phyloP scores from a whole-genome alignment of 1,140 invertebrate genomes.

The Semibalanus balanoides region DNA sequence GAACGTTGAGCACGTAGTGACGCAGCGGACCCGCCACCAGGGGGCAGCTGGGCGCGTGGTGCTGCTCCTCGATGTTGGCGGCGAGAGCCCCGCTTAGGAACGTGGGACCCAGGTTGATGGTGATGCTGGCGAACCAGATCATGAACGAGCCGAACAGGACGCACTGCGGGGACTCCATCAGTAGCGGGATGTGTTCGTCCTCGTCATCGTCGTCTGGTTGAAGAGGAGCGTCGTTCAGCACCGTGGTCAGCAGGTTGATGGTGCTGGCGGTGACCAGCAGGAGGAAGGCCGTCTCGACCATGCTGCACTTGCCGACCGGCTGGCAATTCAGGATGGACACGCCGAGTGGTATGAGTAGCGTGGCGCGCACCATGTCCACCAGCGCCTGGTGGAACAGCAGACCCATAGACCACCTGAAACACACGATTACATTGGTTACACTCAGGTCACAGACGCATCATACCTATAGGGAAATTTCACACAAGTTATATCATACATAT shows the following conservation, averaged over 20 bases:
- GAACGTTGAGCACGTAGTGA: constrained; percentile 73
- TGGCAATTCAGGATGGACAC: constrained; percentile 67
- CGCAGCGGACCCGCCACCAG: constrained; percentile 55
- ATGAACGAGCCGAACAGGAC: constrained; percentile 81
- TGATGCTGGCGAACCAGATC: constrained; percentile 60
- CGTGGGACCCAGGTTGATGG: constrained; percentile 79
- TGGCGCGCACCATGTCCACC: constrained; percentile 66
- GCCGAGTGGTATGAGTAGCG: constrained; percentile 61
- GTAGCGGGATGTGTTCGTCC: constrained; percentile 33
- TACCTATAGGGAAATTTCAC: too few species aligned
- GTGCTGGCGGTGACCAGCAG: constrained; percentile 75
- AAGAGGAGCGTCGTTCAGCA: constrained; percentile 75
- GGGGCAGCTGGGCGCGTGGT: constrained; percentile 62
- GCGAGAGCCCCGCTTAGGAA: constrained; percentile 71
- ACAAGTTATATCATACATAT: too few species aligned
- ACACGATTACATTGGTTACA: too few species aligned
- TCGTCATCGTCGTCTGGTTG: constrained; percentile 45
- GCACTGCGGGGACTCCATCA: constrained; percentile 71
- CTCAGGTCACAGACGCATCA: too few species aligned
- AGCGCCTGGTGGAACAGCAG: constrained; percentile 71
- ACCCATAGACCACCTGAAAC: constrained; percentile 66
- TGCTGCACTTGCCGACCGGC: constrained; percentile 67
- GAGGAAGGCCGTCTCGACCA: constrained; percentile 79
- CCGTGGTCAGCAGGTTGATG: constrained; percentile 74
- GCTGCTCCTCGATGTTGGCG: constrained; percentile 46